Conservation (phyloP, 2,113 vertebrate genomes). For the Pavo muticus region DNA sequence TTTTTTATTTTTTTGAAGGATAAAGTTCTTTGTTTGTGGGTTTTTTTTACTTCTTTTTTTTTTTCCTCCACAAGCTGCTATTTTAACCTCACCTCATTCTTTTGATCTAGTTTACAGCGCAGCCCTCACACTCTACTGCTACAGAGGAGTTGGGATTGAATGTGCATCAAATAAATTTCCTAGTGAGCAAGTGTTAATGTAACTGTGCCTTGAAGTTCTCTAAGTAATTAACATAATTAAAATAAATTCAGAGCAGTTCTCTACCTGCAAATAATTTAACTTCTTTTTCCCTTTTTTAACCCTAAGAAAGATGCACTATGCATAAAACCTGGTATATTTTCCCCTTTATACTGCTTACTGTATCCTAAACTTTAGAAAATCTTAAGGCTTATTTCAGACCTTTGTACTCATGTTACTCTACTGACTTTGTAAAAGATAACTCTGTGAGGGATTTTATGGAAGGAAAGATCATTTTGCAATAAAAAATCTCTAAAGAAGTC, state of each 20-base stretch:
- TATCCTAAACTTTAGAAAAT: background rate
- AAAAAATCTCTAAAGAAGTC: background rate
- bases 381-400: background rate
- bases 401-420: background rate
- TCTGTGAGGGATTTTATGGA: background rate
- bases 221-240: background rate
- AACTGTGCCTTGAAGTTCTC: background rate
- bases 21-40: background rate
- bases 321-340: background rate
- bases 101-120: background rate
- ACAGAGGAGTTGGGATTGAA: rapidly evolving
- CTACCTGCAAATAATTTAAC: background rate
- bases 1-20: background rate
- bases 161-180: background rate
- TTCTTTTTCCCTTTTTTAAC: background rate
- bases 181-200: background rate
- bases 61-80: background rate
- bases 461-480: background rate
- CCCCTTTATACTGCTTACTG: background rate
- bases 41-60: too few relatives aligned
- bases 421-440: background rate
- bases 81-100: background rate
- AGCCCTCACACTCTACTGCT: background rate
- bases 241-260: background rate
- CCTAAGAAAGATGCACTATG: background rate